Conservation (phyloP, 2,888 invertebrate species). For the Crematogaster levior region DNA sequence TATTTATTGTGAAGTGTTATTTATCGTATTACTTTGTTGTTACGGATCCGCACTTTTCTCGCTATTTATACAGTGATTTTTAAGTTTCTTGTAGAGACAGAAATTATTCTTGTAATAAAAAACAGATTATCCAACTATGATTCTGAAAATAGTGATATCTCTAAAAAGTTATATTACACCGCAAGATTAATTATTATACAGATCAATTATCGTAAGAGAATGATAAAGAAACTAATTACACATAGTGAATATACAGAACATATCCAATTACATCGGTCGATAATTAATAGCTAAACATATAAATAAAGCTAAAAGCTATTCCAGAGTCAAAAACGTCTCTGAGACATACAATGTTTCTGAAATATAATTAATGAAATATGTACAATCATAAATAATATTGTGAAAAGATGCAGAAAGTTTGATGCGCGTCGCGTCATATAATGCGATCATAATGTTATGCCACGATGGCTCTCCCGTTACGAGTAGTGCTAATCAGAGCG, state of each 20-base stretch:
- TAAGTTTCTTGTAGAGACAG: not conserved
- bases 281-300: not conserved
- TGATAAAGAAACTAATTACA: not conserved
- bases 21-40: constrained; percentile 36
- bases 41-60: not conserved
- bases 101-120: too few species aligned
- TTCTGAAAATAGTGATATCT: not conserved
- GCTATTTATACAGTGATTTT: not conserved
- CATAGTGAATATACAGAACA: too few species aligned
- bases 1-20: constrained; percentile 35
- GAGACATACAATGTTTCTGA: too few species aligned
- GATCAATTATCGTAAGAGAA: too few species aligned
- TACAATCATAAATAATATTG: not conserved
- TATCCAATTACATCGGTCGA: not conserved
- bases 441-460: constrained; percentile 81
- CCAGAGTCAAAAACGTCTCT: not conserved
- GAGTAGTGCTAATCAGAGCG: constrained; percentile 85
- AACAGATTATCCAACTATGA: not conserved
- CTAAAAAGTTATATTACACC: not conserved
- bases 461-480: constrained; percentile 81
- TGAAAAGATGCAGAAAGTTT: not conserved
- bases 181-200: not conserved
- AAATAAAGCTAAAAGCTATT: too few species aligned
- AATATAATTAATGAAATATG: too few species aligned
- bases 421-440: constrained; percentile 53